These are phyloP conservation scores for Cataglyphis cursor DNA, from an alignment of 2,888 invertebrate species.

Conservation along the genomic window DNA sequence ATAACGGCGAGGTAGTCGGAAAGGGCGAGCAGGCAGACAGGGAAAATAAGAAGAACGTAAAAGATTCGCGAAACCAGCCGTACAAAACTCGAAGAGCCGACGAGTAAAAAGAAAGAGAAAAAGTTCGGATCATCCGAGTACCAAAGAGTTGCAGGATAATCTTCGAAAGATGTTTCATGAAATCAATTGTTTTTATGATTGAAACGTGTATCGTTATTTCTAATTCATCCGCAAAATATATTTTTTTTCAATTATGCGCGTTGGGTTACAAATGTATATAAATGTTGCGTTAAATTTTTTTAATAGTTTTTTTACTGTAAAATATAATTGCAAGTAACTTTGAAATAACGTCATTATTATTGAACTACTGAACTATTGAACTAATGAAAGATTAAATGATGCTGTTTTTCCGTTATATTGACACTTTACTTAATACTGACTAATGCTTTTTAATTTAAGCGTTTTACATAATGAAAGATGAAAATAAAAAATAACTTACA, in stretches of 20 bases:
- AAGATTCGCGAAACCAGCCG: constrained; percentile 70
- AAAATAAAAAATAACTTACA: not conserved
- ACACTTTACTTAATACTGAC: not conserved
- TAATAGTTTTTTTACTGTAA: not conserved
- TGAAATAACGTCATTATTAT: not conserved
- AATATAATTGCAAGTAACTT: not conserved
- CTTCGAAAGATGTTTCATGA: constrained; percentile 72
- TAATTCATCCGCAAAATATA: not conserved
- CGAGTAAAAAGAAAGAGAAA: constrained; percentile 72
- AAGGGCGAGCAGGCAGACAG: constrained; percentile 56
- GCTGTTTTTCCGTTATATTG: not conserved
- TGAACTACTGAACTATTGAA: no score
- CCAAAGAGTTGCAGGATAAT: constrained; percentile 74
- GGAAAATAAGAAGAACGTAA: constrained; percentile 74
- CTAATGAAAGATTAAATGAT: not conserved
- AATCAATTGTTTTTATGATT: constrained; percentile 49
- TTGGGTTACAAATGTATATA: not conserved
- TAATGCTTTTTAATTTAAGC: not conserved
- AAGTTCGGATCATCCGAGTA: constrained; percentile 70
- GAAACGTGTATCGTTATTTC: not conserved
- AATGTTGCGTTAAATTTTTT: not conserved
- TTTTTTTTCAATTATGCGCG: not conserved
- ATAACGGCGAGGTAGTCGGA: constrained; percentile 37
- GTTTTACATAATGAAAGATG: not conserved
- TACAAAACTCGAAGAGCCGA: constrained; percentile 74